Evolutionary conservation across 2,797 vertebrate species (phyloP).

Genomic region (Scolopax bukidnonensis): DNA sequence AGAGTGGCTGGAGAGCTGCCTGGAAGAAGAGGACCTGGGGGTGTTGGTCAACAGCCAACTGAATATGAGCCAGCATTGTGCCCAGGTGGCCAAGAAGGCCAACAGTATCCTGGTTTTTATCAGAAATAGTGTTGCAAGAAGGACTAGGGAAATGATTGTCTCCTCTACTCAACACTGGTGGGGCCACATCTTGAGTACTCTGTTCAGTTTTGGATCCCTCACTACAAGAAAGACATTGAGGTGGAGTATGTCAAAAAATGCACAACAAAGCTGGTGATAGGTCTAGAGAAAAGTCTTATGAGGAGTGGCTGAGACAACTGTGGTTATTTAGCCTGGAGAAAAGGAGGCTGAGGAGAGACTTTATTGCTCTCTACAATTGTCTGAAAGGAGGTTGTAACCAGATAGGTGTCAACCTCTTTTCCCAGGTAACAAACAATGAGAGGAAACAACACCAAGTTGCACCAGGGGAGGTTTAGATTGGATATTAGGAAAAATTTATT

Average conservation of each 20-base stretch:
- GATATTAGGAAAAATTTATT: background rate
- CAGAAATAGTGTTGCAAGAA: background rate
- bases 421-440: accelerated
- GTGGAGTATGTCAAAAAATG: background rate
- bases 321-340: background rate
- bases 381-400: background rate
- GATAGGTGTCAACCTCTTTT: background rate
- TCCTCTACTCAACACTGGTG: background rate
- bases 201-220: background rate
- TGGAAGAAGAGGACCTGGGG: background rate
- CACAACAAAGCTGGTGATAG: background rate
- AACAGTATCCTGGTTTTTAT: background rate
- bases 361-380: background rate
- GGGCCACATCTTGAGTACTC: background rate
- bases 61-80: background rate
- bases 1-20: background rate
- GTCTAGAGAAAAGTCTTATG: background rate
- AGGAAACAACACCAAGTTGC: background rate
- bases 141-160: background rate
- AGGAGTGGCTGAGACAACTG: background rate
- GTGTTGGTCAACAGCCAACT: background rate
- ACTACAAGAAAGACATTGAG: background rate
- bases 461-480: background rate
- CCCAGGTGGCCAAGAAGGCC: background rate
- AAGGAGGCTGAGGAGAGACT: background rate